These are phyloP conservation scores for Galemys pyrenaicus DNA, from an alignment of 2,113 vertebrate genomes.

Conservation along the genomic window DNA sequence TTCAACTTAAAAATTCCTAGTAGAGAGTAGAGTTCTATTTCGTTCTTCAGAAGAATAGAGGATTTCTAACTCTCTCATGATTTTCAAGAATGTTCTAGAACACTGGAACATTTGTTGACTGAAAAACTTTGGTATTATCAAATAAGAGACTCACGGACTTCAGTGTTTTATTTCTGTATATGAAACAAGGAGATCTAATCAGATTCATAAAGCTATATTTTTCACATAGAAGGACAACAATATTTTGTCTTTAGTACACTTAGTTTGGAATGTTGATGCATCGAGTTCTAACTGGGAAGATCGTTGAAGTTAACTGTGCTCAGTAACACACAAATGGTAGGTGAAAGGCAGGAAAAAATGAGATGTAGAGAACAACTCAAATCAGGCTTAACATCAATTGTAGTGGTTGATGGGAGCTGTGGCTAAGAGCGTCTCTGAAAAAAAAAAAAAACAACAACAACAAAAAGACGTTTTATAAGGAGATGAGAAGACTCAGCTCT, in stretches of 20 bases:
- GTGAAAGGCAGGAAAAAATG: neutral
- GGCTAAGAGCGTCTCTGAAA: neutral
- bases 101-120: neutral
- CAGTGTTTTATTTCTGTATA: neutral
- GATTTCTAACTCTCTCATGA: neutral
- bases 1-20: neutral
- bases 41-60: neutral
- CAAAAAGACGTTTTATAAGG: neutral
- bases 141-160: neutral
- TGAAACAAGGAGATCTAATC: neutral
- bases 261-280: neutral
- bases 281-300: neutral
- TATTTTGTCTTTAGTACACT: neutral
- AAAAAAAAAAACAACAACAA: no score
- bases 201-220: neutral
- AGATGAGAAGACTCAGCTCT: conserved; percentile 16
- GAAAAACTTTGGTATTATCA: neutral
- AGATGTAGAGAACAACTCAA: neutral
- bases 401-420: neutral
- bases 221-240: neutral
- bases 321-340: neutral
- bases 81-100: neutral
- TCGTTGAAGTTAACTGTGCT: neutral
- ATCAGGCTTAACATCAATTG: neutral
- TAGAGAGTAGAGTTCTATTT: neutral